phyloP scores from a whole-genome alignment of 2,113 vertebrate genomes.

The Syrmaticus mikado region DNA sequence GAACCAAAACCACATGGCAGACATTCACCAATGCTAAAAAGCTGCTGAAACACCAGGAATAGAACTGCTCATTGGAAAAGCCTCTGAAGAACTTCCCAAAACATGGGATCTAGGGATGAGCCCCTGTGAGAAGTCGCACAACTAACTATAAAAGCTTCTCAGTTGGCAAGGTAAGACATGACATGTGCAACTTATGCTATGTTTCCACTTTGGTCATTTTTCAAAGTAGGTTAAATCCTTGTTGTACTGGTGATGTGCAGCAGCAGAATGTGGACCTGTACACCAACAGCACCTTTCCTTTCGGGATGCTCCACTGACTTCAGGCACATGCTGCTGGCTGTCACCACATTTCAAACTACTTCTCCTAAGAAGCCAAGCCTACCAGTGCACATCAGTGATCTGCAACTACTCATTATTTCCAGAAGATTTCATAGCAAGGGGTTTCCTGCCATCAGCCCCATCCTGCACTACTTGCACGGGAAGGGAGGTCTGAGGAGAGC shows the following conservation, averaged over 20 bases:
- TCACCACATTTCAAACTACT: neutral
- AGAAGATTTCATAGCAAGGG: neutral
- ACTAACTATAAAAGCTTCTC: neutral
- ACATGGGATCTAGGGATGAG: neutral
- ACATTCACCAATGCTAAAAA: neutral
- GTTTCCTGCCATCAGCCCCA: neutral
- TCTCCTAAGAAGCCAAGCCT: fast-evolving
- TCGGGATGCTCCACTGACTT: fast-evolving
- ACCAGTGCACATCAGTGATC: neutral
- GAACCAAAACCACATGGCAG: neutral
- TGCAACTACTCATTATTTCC: neutral
- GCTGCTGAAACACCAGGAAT: neutral
- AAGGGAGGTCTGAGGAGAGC: neutral
- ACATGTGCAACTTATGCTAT: fast-evolving
- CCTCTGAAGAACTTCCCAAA: neutral
- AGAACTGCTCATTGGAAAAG: neutral
- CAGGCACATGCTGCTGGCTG: fast-evolving
- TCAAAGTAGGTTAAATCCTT: neutral
- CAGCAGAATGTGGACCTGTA: too few species aligned
- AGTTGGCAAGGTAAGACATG: neutral
- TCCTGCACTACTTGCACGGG: fast-evolving
- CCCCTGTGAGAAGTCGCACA: fast-evolving
- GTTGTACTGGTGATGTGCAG: neutral
- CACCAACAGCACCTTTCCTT: too few species aligned
- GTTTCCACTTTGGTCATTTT: fast-evolving